Base-by-base conservation (phyloP, 2,797 vertebrate genomes). In the Steatocranus sp. region DNA sequence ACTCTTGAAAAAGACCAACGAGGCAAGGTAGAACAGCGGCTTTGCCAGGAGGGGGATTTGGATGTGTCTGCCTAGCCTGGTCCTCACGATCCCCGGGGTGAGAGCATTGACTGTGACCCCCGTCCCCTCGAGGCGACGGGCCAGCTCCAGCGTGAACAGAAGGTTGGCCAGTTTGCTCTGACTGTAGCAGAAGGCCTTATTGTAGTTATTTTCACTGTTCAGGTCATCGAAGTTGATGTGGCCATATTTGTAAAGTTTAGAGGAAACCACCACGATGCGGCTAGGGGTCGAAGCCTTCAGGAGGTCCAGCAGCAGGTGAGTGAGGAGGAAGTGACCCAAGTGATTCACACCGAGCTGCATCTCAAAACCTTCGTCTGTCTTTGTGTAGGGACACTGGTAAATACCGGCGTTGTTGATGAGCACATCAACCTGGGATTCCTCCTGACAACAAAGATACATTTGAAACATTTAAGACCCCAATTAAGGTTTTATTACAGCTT, bases 341-440 rank as follows among this genome's bases (percentile, higher is more conserved):
- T 99, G 98, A 87, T 99, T 99, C 81, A 99, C 98, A 1, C 97
- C 98, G 1, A 99, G 95, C 75, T 99, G 98, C 98, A 98, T 97
- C 94, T 99, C 98, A 90, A 99, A 98, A 3, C 97, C 98, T 9
- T 99, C 98, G 90, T 97, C 97, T 0, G 98, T 98, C 95, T 97
- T 98, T 76, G 91, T 93, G 87, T 99, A 98, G 0, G 98, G 98
- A 90, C 98, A 99, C 91, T 98, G 98, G 95, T 97, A 99, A 90
- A 99, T 5, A n/a, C 98, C 98, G 0, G 98, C 98, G 0, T 99
- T 99, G 93, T 99, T 99, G 92, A 99, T 95, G 63, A 99, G 95
- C 68, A 99, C 97, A 49, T 99, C 98, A 32, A 99, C 91, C 86
- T 95, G 96, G 5, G 96, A 90, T 85, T 96, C 96, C 84, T 96